These are phyloP conservation scores for Acridotheres tristis DNA, from an alignment of 2,797 vertebrate species.

Conservation along the genomic window DNA sequence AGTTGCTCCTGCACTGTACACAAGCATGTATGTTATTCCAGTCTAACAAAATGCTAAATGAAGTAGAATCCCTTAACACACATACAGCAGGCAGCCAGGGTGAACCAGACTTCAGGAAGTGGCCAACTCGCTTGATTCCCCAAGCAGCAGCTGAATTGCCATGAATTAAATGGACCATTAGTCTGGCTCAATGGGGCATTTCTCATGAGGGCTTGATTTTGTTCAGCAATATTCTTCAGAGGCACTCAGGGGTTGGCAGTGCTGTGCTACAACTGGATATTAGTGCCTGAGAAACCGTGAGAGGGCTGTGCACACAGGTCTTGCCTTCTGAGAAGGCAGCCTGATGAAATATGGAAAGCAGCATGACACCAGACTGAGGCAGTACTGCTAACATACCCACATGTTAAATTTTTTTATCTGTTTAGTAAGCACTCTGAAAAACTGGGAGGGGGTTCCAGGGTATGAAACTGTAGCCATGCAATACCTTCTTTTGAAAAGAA, in stretches of 20 bases:
- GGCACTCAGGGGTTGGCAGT: neutral
- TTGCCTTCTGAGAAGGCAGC: neutral
- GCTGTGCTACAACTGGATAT: neutral
- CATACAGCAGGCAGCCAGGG: neutral
- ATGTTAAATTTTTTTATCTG: neutral
- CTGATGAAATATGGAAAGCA: neutral
- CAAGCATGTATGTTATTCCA: neutral
- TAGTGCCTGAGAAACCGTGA: neutral
- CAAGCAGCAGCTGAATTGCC: neutral
- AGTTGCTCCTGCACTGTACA: neutral
- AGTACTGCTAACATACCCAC: neutral
- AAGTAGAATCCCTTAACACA: neutral
- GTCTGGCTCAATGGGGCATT: neutral
- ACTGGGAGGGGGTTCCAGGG: neutral
- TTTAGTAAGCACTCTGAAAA: neutral
- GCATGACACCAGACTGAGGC: neutral
- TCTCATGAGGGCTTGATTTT: neutral
- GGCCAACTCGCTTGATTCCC: neutral
- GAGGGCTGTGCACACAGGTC: neutral
- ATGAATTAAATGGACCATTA: conserved; percentile 22
- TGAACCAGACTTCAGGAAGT: neutral
- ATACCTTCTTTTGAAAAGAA: neutral
- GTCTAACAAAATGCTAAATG: neutral
- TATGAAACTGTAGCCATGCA: neutral
- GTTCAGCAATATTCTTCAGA: neutral